phyloP scores from a whole-genome alignment of 2,113 vertebrate genomes.

The Macrotus californicus region DNA sequence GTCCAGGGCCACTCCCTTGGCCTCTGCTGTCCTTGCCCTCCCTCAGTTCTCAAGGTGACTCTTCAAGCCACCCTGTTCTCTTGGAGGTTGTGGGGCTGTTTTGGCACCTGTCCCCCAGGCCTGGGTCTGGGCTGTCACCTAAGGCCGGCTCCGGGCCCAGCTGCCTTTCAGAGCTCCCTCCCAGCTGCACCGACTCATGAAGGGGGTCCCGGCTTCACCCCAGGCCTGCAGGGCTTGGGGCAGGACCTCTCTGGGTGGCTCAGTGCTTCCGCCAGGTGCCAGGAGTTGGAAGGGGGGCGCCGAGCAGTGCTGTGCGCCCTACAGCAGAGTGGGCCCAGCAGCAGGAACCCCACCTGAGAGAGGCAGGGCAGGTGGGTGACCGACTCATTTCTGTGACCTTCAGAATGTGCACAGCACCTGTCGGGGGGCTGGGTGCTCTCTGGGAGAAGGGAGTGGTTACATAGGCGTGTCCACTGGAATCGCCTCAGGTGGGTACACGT shows the following conservation, averaged over 20 bases:
- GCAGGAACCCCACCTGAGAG: background rate
- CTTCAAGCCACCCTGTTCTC: background rate
- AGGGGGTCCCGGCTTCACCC: fast-evolving
- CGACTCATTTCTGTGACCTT: fast-evolving
- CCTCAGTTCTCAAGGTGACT: background rate
- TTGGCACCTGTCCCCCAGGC: background rate
- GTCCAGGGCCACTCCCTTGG: fast-evolving
- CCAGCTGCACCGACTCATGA: fast-evolving
- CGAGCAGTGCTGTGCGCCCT: background rate
- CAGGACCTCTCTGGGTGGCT: background rate
- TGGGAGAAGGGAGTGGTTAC: background rate
- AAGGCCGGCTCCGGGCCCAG: too few species aligned
- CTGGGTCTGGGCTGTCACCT: fast-evolving
- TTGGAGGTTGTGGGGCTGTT: fast-evolving
- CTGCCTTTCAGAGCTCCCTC: background rate
- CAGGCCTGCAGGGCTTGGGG: background rate
- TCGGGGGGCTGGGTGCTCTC: fast-evolving
- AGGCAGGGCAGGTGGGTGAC: background rate
- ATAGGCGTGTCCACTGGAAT: background rate
- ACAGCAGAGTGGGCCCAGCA: background rate
- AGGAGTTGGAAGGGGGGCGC: background rate
- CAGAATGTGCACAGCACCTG: background rate
- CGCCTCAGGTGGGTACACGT: fast-evolving
- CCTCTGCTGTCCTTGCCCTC: background rate
- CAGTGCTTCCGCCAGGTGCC: background rate